Evolutionary conservation across 2,888 invertebrate genomes (phyloP), one percentile per base, ranked within the genome.

Genomic region (Nomada fabriciana): DNA sequence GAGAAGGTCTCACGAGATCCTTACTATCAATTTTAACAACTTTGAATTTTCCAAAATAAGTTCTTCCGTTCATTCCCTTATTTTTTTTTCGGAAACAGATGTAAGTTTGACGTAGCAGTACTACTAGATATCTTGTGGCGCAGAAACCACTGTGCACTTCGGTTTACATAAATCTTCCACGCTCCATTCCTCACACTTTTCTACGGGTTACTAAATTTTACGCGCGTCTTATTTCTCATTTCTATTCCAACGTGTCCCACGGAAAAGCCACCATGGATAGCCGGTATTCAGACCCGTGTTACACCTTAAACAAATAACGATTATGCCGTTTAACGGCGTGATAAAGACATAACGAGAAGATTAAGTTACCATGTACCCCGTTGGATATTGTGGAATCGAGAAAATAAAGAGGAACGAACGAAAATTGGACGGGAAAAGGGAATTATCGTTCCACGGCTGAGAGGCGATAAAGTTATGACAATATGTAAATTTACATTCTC

Each of bases 401-500:
- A 7, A 57, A 0, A 15, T 9, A 36, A 20, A 4, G 20, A 29
- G 11, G 25, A 59, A 63, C 36, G 13, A 7, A 18, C 18, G 61
- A 25, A 63, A 61, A 61, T 71, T 42, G 25, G 15, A 7, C n/a
- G 13, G 18, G 20, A 52, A 23, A 18, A 23, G 36, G 20, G 23
- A 71, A 71, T 71, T 15, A 63, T 61, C 53, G 42, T 71, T n/a
- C 7, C 9, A 7, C 7, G 23, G 42, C n/a, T 23, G 2, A n/a
- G 42, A 11, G 25, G 47, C 59, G 59, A 25, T 25, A 36, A 71
- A 61, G n/a, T 71, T 71, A 25, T 18, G 42, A 53, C 61, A 52
- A 53, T 53, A 63, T 53, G 61, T 61, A 71, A 63, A 63, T 53
- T 53, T 71, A 29, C 42, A 61, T 53, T 42, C 55, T 20, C 42